Conservation (phyloP, 2,888 invertebrate species). For the Globia sparganii region DNA sequence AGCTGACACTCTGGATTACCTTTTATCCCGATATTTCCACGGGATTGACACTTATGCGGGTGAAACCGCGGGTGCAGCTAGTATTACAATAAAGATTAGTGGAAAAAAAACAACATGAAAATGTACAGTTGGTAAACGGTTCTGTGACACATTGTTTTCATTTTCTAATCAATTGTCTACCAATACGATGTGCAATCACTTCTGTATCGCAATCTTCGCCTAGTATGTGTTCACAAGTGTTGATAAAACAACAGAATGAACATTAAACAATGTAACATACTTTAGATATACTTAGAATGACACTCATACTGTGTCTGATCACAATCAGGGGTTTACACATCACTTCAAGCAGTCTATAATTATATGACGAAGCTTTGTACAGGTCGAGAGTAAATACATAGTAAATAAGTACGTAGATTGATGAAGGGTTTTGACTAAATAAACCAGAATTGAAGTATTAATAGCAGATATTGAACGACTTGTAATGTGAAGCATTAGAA, state of each 20-base stretch:
- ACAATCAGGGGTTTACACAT: slow-evolving; percentile 15
- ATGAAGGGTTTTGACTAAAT: neutral
- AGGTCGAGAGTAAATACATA: neutral
- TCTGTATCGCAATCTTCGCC: neutral
- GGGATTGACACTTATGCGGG: no score
- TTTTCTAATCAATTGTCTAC: slow-evolving; percentile 12
- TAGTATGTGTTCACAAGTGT: slow-evolving; percentile 28
- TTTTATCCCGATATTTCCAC: no score
- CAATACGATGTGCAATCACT: slow-evolving; percentile 15
- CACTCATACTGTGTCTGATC: neutral
- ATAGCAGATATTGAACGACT: no score
- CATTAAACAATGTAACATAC: neutral
- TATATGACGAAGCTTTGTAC: no score
- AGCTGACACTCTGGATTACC: no score
- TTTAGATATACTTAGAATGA: slow-evolving; percentile 2
- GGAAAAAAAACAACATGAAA: neutral
- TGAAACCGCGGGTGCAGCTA: no score
- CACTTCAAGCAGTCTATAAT: neutral
- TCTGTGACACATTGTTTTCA: neutral
- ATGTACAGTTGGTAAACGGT: neutral
- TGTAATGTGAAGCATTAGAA: no score
- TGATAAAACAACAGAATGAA: slow-evolving; percentile 10
- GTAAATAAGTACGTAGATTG: neutral
- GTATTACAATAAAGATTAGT: neutral
- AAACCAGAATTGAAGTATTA: no score